Evolutionary conservation across 2,113 vertebrate species (phyloP).

Genomic region (Potamarius usumacintae): DNA sequence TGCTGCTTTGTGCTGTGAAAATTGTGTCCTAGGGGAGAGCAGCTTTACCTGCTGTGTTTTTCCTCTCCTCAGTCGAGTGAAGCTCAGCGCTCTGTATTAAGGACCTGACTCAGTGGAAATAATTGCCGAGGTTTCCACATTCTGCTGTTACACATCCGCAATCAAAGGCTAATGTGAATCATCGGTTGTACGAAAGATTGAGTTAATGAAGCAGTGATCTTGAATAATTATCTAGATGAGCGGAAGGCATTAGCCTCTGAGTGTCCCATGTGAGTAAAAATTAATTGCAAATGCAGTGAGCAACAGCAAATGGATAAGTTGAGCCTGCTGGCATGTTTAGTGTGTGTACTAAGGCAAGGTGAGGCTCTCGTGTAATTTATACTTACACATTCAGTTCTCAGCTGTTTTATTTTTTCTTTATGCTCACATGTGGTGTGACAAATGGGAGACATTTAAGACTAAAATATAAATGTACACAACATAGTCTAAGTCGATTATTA

Average conservation of each 20-base stretch:
- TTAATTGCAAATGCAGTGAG: conserved; percentile 5
- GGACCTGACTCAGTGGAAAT: conserved; percentile 41
- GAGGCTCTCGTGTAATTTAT: not conserved
- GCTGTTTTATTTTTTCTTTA: not conserved
- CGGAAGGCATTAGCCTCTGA: conserved; percentile 30
- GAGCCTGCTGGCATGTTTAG: conserved; percentile 7
- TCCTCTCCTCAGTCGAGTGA: not conserved
- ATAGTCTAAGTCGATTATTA: too few species aligned
- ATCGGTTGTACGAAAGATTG: conserved; percentile 21
- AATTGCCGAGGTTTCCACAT: conserved; percentile 18
- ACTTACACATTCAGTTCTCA: not conserved
- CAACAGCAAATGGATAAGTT: not conserved
- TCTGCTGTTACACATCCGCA: conserved; percentile 30
- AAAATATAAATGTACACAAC: too few species aligned
- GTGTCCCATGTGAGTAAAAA: conserved; percentile 14
- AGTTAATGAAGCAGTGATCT: conserved; percentile 34
- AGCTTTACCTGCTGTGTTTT: conserved; percentile 24
- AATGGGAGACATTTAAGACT: not conserved
- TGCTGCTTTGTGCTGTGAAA: not conserved
- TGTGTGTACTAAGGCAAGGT: not conserved
- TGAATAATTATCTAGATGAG: conserved; percentile 39
- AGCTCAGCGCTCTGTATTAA: conserved; percentile 1
- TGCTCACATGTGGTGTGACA: not conserved
- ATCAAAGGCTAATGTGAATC: conserved; percentile 32
- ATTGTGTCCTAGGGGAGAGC: not conserved